These are phyloP conservation scores for Torymus aiolomorphi DNA, from an alignment of 2,888 invertebrate species.

Conservation along the genomic window DNA sequence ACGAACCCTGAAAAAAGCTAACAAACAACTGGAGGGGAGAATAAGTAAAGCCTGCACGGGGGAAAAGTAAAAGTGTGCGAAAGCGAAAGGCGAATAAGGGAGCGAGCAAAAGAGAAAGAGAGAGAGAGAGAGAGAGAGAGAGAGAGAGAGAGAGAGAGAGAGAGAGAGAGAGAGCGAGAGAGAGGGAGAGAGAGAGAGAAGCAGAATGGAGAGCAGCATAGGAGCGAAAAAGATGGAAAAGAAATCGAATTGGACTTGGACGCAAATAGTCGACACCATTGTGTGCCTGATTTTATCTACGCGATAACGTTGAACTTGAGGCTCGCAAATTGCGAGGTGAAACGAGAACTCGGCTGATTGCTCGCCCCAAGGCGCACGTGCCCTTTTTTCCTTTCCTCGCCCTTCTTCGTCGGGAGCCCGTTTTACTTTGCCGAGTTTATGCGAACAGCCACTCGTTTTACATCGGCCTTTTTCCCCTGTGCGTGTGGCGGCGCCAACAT, in stretches of 20 bases:
- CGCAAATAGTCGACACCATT: neutral
- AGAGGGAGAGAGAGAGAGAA: neutral
- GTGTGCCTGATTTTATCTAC: conserved; percentile 18
- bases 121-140: no score
- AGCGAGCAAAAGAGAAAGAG: no score
- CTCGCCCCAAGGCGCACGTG: conserved; percentile 27
- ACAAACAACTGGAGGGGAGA: neutral
- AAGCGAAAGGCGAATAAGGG: neutral
- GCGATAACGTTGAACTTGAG: conserved; percentile 50
- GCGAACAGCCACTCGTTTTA: no score
- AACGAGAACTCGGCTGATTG: conserved; percentile 38
- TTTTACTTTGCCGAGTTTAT: no score
- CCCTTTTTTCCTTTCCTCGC: conserved; percentile 17
- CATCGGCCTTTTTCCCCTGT: neutral
- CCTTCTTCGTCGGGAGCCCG: neutral
- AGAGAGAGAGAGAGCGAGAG: no score
- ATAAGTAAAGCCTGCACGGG: neutral
- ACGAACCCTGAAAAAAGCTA: neutral
- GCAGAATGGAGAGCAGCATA: conserved; percentile 14
- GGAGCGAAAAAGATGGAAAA: neutral
- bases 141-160: no score
- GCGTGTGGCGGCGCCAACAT: neutral
- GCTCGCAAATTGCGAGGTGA: conserved; percentile 41
- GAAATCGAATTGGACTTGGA: conserved; percentile 35
- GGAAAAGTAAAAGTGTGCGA: neutral